Base-by-base conservation (phyloP, 2,797 vertebrate genomes). In the Sebastes kiyomatsui region DNA sequence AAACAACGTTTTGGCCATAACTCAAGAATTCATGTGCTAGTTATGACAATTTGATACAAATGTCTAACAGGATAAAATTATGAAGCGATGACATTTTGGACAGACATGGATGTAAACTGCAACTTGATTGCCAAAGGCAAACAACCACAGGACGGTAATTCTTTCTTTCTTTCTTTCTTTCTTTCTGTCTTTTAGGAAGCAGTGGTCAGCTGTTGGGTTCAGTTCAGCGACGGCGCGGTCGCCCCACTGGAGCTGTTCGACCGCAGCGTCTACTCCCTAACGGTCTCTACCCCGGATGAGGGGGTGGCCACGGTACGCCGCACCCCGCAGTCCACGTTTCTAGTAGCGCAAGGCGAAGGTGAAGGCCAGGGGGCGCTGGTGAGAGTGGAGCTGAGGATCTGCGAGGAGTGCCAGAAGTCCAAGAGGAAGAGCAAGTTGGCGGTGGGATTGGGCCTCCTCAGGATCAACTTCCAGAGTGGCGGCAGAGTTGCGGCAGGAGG, bases 381-480 rank as follows among this genome's bases (percentile, higher is more conserved):
- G 27, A 96, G 88, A 80, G 97, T 97, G 0, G 97, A 99, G 84
- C 93, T 99, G 90, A 94, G 96, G 72, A 98, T 99, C 87, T 98
- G 97, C 0, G 97, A 98, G 54, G 93, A 96, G 0, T 99, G 98
- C 87, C 98, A 98, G 93, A 99, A 98, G 67, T 98, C 97, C 58
- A 98, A 97, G 82, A 94, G 98, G 80, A 98, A 97, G 90, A 98
- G 97, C n/a, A 91, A 97, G 78, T 81, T 99, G 42, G 96, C 96
- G 0, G 93, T 95, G 0, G 97, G 97, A 0, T 93, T 87, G 0
- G 97, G 96, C 1, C 91, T 90, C 61, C 90, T 98, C 66, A 95
- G 88, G 74, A 96, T 98, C 1, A 96, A 95, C 74, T 94, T 99
- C 38, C 95, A 94, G 1, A 75, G 69, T 1, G 38, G 77, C 27